Evolutionary conservation across 2,888 invertebrate species (phyloP).

Genomic region (Tethea ocularis): DNA sequence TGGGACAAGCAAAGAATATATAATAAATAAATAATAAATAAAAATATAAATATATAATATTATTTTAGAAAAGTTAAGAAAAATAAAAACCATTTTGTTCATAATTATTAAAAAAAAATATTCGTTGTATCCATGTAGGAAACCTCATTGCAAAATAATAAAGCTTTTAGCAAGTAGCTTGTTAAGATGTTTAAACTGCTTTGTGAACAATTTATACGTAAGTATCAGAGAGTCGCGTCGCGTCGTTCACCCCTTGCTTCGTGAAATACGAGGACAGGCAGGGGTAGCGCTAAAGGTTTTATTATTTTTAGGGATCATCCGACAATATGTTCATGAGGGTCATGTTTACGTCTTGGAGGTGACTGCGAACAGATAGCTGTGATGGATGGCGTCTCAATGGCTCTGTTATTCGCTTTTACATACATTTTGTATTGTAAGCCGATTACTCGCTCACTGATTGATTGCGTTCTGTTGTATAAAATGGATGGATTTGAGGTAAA

Average conservation of each 20-base stretch:
- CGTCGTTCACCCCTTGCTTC: conserved; percentile 19
- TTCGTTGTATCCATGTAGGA: too few relatives aligned
- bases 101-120: too few relatives aligned
- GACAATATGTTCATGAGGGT: conserved; percentile 48
- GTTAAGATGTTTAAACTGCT: background rate
- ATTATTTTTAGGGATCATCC: conserved; percentile 7
- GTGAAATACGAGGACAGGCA: conserved; percentile 10
- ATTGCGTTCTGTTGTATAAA: background rate
- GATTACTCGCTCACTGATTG: conserved; percentile 9
- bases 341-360: conserved; percentile 38
- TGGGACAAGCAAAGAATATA: too few relatives aligned
- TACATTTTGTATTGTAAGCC: background rate
- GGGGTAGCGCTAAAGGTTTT: background rate
- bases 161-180: background rate
- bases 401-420: background rate
- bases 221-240: background rate
- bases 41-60: too few relatives aligned
- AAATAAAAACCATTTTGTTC: too few relatives aligned
- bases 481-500: background rate
- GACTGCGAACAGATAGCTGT: conserved; percentile 4
- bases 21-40: too few relatives aligned
- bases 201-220: background rate
- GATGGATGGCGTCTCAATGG: conserved; percentile 4
- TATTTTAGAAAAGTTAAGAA: too few relatives aligned
- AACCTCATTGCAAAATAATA: background rate